Percentiles rank a stretch among this genome's conserved stretches.
These are phyloP conservation scores for Bothrops jararaca DNA, from an alignment of 2,113 vertebrate species.

Conservation along the genomic window DNA sequence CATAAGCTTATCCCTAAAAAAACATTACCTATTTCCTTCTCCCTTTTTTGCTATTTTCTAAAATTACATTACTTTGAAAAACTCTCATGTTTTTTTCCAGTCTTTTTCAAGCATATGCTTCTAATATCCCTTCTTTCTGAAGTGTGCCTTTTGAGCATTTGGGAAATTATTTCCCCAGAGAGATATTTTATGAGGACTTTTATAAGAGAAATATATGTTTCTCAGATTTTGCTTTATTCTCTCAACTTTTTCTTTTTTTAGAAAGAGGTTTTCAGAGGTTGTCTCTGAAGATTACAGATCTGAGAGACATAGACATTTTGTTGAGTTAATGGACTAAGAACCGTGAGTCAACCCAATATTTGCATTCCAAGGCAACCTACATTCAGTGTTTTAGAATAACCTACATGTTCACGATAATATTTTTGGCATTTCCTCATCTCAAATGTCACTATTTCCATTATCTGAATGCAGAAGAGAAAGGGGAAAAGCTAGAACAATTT, in stretches of 20 bases:
- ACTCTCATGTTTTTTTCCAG: background rate
- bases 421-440: background rate
- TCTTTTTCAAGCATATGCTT: background rate
- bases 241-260: background rate
- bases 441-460: background rate
- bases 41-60: background rate
- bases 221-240: slow-evolving; percentile 25
- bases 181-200: background rate
- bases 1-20: background rate
- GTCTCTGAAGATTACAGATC: slow-evolving; percentile 4
- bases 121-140: background rate
- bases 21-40: background rate
- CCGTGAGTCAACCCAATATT: background rate
- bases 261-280: background rate
- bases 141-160: background rate
- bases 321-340: background rate
- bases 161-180: slow-evolving; percentile 19
- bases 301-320: slow-evolving; percentile 2
- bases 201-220: slow-evolving; percentile 16
- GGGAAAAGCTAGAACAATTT: background rate
- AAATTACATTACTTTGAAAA: background rate
- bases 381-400: background rate
- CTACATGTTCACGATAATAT: background rate
- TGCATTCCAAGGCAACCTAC: background rate
- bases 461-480: background rate